Conservation (phyloP, 2,888 invertebrate species). For the Cerastis rubricosa region DNA sequence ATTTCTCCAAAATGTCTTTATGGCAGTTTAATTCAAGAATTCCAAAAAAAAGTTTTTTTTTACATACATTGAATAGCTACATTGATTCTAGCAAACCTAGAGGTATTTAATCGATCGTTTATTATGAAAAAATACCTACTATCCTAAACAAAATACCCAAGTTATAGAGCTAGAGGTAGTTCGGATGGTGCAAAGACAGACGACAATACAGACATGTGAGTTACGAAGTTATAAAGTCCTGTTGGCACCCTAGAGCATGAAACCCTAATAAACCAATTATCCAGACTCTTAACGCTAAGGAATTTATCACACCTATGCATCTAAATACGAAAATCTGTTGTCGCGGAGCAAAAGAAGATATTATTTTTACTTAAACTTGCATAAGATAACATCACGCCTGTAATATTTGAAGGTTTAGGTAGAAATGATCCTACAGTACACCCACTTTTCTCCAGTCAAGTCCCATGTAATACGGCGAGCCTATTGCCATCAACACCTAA, state of each 20-base stretch:
- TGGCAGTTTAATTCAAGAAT: neutral
- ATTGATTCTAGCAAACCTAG: neutral
- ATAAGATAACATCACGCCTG: neutral
- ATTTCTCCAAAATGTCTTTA: neutral
- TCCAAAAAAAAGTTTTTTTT: neutral
- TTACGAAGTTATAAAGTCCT: constrained; percentile 2
- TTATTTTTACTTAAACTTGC: neutral
- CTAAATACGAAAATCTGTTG: neutral
- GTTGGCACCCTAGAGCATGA: neutral
- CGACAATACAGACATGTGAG: neutral
- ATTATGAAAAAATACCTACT: neutral
- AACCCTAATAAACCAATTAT: constrained; percentile 12
- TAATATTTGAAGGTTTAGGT: neutral
- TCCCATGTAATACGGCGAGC: neutral
- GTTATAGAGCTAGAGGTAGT: too few relatives aligned
- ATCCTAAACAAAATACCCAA: neutral
- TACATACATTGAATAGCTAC: neutral
- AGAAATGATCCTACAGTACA: neutral
- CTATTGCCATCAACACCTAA: neutral
- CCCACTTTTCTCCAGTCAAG: neutral
- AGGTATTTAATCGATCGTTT: neutral
- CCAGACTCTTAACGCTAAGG: neutral
- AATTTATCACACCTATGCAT: neutral
- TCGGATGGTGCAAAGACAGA: neutral
- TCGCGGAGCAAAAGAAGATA: neutral